Conservation (phyloP, 2,113 vertebrate genomes). For the Equus przewalskii region DNA sequence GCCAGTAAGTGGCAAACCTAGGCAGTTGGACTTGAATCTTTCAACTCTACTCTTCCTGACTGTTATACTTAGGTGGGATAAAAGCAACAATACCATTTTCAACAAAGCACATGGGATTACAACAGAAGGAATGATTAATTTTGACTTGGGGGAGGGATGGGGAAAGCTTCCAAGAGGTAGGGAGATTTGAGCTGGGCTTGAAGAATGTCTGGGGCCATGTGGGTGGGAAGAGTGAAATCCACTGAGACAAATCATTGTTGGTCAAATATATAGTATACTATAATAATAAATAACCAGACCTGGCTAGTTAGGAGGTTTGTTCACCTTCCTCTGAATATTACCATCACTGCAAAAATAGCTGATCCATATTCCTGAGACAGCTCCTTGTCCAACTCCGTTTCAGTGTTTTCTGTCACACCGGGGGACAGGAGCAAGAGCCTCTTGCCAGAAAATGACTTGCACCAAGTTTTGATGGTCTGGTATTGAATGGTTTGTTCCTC, state of each 20-base stretch:
- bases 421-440: slow-evolving; percentile 30
- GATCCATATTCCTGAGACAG: rapidly evolving
- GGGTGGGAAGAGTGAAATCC: not conserved
- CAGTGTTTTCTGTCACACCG: not conserved
- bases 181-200: not conserved
- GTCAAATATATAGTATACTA: not conserved
- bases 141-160: not conserved
- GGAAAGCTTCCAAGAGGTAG: not conserved
- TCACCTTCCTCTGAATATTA: not conserved
- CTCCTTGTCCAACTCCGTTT: not conserved
- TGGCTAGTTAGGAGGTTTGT: not conserved
- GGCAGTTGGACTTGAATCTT: not conserved
- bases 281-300: not conserved
- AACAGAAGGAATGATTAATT: not conserved
- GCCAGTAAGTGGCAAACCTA: not conserved
- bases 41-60: not conserved
- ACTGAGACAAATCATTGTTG: not conserved
- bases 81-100: not conserved
- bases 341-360: not conserved
- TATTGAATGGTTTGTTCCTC: slow-evolving; percentile 62
- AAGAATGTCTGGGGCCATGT: not conserved
- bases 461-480: slow-evolving; percentile 11
- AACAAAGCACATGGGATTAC: not conserved
- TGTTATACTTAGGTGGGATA: not conserved
- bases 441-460: slow-evolving; percentile 28